phyloP scores from a whole-genome alignment of 2,113 vertebrate species.

The Rattus norvegicus region GRCr8 NC_086032.1:45668501-45669000 shows the following conservation, averaged over 20 bases:
- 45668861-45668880: neutral
- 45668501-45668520: neutral
- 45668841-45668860: neutral
- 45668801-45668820: constrained; percentile 29
- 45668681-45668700: constrained; percentile 51
- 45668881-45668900: neutral
- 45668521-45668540: neutral
- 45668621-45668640: neutral
- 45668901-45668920: constrained; percentile 19
- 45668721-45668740: neutral
- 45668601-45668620: constrained; percentile 24
- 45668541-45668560: constrained; percentile 26
- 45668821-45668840: constrained; percentile 15
- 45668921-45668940: constrained; percentile 35
- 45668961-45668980: no score
- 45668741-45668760: constrained; percentile 18
- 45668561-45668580: constrained; percentile 45
- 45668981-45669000: neutral
- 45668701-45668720: neutral
- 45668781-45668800: constrained; percentile 24
- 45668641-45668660: neutral
- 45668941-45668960: constrained; percentile 17
- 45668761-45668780: neutral
- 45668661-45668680: neutral
- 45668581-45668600: constrained; percentile 37